Evolutionary conservation across 2,797 vertebrate species (phyloP).

Genomic region (Megalops cyprinoides): DNA sequence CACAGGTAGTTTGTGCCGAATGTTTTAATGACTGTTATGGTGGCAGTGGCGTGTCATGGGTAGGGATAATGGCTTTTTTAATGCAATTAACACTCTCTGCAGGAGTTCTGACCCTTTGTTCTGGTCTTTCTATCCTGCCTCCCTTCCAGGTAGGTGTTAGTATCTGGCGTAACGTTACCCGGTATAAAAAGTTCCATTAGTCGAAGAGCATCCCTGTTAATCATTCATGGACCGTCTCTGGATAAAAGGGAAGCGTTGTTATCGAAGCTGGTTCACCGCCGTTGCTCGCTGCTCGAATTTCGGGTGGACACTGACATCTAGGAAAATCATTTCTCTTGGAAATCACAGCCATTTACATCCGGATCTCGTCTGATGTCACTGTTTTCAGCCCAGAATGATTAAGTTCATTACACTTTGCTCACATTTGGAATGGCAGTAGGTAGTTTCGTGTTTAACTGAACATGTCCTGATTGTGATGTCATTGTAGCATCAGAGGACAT

Average conservation of each 20-base stretch:
- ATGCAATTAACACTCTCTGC: background rate
- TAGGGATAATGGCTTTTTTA: background rate
- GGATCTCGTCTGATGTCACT: background rate
- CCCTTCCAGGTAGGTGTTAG: constrained; percentile 31
- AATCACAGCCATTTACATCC: constrained; percentile 10
- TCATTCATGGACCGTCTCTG: constrained; percentile 43
- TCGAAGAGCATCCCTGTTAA: constrained; percentile 37
- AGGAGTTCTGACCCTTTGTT: background rate
- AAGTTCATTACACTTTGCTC: background rate
- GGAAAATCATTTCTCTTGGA: constrained; percentile 28
- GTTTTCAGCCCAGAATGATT: background rate
- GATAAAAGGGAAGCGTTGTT: constrained; percentile 41
- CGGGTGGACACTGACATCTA: constrained; percentile 9
- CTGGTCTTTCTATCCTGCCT: background rate
- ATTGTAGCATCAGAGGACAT: too few species aligned
- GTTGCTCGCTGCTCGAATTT: constrained; percentile 18
- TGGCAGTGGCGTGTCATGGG: background rate
- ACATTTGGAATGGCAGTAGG: background rate
- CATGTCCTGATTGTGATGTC: too few species aligned
- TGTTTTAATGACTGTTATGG: background rate
- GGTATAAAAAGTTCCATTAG: constrained; percentile 37
- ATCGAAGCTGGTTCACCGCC: constrained; percentile 36
- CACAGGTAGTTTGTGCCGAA: background rate
- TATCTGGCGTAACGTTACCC: constrained; percentile 36
- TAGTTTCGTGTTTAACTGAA: background rate